Conservation (phyloP, 2,113 vertebrate species). For the Myodes glareolus region DNA sequence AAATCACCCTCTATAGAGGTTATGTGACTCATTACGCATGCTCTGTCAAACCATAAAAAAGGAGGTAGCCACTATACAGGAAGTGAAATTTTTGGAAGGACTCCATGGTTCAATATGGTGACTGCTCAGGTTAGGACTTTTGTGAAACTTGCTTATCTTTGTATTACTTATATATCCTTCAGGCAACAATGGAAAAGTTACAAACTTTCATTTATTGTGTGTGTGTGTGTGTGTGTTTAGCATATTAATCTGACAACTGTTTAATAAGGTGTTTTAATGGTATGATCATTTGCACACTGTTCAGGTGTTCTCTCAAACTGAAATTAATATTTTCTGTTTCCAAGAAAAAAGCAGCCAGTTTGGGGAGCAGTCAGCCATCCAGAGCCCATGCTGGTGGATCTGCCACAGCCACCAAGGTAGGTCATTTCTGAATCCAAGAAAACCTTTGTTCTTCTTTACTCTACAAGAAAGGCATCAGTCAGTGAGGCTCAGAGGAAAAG, state of each 20-base stretch:
- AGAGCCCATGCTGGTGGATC: slow-evolving; percentile 8
- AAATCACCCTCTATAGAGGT: neutral
- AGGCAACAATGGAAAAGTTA: neutral
- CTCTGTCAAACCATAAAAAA: neutral
- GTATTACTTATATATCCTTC: neutral
- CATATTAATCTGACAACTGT: neutral
- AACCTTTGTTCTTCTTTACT: neutral
- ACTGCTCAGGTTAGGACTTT: neutral
- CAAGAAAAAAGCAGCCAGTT: slow-evolving; percentile 68
- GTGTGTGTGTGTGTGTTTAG: neutral
- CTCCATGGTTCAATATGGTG: neutral
- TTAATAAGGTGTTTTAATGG: neutral
- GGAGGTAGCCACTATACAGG: neutral
- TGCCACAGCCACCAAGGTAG: slow-evolving; percentile 58
- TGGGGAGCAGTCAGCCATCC: slow-evolving; percentile 43
- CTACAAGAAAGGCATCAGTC: neutral
- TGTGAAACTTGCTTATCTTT: neutral
- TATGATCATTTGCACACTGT: slow-evolving; percentile 22
- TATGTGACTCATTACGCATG: neutral
- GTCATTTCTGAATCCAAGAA: neutral
- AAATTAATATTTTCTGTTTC: slow-evolving; percentile 68
- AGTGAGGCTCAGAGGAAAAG: no score
- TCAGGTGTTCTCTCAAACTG: neutral
- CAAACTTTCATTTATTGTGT: neutral
- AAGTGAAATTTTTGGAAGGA: neutral